Evolutionary conservation across 2,113 vertebrate genomes (phyloP).

Genomic region (Limanda limanda): DNA sequence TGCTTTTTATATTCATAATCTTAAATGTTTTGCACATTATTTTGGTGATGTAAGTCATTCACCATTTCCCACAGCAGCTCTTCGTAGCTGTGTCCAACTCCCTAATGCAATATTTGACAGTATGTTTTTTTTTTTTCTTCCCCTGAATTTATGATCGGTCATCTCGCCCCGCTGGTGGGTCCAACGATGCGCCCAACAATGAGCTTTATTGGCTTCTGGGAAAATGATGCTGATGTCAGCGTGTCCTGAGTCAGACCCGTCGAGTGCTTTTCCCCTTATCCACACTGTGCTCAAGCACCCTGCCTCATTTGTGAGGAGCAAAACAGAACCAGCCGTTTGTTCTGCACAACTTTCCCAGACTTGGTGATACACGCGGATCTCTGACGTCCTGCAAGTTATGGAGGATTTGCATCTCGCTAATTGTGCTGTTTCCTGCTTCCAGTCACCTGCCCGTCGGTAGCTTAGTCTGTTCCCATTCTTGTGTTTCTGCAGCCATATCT

Average conservation of each 20-base stretch:
- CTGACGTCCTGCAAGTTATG: not conserved
- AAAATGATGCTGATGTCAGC: constrained; percentile 77
- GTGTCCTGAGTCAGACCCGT: constrained; percentile 73
- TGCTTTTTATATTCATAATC: not conserved
- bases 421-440: constrained; percentile 38
- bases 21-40: not conserved
- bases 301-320: constrained; percentile 23
- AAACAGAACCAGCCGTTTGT: constrained; percentile 3
- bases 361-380: not conserved
- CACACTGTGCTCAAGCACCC: constrained; percentile 1
- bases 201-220: constrained; percentile 69
- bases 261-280: constrained; percentile 38
- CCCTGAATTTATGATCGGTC: constrained; percentile 35
- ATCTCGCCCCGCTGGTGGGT: constrained; percentile 42
- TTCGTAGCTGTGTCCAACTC: constrained; percentile 9
- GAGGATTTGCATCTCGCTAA: not conserved
- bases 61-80: not conserved
- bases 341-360: not conserved
- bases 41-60: not conserved
- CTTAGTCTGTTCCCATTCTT: not conserved
- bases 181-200: constrained; percentile 53
- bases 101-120: constrained; percentile 3
- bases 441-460: constrained; percentile 7
- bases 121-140: not conserved
- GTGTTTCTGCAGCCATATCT: not conserved